phyloP scores from a whole-genome alignment of 2,797 vertebrate species.

The Notamacropus eugenii region DNA sequence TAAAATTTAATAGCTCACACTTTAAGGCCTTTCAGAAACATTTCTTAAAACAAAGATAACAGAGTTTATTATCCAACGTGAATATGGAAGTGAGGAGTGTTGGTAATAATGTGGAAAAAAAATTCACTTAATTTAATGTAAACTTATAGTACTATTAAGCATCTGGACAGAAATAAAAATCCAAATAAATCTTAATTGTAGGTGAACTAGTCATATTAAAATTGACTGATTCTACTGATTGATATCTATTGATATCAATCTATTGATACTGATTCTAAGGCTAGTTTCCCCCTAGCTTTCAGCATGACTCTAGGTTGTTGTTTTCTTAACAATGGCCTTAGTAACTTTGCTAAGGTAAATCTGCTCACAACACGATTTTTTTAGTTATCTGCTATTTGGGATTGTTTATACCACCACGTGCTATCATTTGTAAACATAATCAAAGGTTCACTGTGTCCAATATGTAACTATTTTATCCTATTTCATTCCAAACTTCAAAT shows the following conservation, averaged over 20 bases:
- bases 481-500: constrained; percentile 53
- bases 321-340: constrained; percentile 52
- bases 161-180: constrained; percentile 24
- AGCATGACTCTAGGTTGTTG: background rate
- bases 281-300: constrained; percentile 38
- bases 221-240: background rate
- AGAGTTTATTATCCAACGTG: constrained; percentile 46
- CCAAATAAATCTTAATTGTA: constrained; percentile 69
- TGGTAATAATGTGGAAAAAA: background rate
- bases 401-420: constrained; percentile 48
- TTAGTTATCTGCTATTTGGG: constrained; percentile 42
- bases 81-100: background rate
- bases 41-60: constrained; percentile 39
- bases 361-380: constrained; percentile 47
- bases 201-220: constrained; percentile 51
- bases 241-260: too few species aligned
- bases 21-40: constrained; percentile 39
- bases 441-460: constrained; percentile 66
- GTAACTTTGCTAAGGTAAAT: constrained; percentile 59
- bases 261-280: constrained; percentile 19
- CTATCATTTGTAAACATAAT: constrained; percentile 57
- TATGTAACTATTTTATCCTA: constrained; percentile 45
- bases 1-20: constrained; percentile 42
- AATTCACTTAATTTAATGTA: constrained; percentile 23
- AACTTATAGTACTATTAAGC: constrained; percentile 30